These are phyloP conservation scores for Fragum whitleyi DNA, from an alignment of 2,888 invertebrate genomes.

Conservation along the genomic window DNA sequence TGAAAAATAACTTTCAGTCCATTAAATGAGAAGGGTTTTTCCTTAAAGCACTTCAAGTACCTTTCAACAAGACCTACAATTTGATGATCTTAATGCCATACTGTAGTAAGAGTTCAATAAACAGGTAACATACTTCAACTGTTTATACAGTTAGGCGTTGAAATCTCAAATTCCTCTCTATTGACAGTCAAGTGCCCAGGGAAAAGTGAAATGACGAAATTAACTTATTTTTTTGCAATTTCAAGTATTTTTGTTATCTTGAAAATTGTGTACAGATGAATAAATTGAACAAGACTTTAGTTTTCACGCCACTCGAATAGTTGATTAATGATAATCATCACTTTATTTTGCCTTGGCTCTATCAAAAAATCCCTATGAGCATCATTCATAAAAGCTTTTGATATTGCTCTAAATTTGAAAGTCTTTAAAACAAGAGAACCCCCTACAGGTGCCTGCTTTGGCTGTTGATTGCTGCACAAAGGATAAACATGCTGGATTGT, in stretches of 20 bases:
- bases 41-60: no score
- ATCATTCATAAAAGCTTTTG: neutral
- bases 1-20: no score
- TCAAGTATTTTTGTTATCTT: constrained; percentile 16
- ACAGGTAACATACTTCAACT: no score
- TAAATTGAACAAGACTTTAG: constrained; percentile 12
- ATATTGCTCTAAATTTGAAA: neutral
- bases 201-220: constrained; percentile 8
- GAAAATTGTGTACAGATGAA: neutral
- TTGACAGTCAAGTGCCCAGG: neutral
- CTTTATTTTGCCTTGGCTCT: neutral
- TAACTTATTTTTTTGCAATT: constrained; percentile 2
- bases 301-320: neutral
- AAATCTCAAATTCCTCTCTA: neutral
- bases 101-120: no score
- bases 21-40: no score
- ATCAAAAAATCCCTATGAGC: neutral
- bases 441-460: no score
- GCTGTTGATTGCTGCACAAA: no score
- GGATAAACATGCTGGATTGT: no score
- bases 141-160: neutral
- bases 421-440: no score
- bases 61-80: no score
- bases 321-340: neutral
- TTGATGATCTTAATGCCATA: no score